These are phyloP conservation scores for Paralichthys olivaceus DNA, from an alignment of 2,113 vertebrate species.

Conservation along the genomic window DNA sequence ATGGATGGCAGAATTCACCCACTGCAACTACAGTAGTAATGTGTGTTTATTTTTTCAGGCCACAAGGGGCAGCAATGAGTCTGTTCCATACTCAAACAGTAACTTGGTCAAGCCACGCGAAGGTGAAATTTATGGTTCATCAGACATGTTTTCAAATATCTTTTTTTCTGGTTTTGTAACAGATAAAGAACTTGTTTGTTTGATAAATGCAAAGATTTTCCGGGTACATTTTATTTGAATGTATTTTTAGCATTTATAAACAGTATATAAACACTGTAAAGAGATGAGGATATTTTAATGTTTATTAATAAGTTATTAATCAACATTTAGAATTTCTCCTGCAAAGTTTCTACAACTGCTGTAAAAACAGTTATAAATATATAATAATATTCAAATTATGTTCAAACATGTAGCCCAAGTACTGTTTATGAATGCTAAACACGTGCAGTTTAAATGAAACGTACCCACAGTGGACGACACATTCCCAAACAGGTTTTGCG, in stretches of 20 bases:
- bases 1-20: neutral
- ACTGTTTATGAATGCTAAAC: neutral
- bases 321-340: neutral
- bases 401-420: no score
- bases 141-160: neutral
- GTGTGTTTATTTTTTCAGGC: neutral
- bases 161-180: neutral
- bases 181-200: neutral
- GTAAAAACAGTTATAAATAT: neutral
- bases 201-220: neutral
- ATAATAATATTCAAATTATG: neutral
- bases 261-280: neutral
- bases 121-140: neutral
- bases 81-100: neutral
- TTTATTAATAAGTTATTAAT: neutral
- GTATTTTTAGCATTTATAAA: neutral
- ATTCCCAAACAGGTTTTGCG: neutral
- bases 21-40: neutral
- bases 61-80: neutral
- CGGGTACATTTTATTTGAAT: neutral
- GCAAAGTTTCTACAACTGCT: neutral
- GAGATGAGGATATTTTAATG: neutral
- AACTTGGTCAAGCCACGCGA: neutral
- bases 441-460: neutral
- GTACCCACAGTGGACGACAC: neutral